Conservation (phyloP, 2,888 invertebrate genomes). For the Melangyna quadrimaculata region DNA sequence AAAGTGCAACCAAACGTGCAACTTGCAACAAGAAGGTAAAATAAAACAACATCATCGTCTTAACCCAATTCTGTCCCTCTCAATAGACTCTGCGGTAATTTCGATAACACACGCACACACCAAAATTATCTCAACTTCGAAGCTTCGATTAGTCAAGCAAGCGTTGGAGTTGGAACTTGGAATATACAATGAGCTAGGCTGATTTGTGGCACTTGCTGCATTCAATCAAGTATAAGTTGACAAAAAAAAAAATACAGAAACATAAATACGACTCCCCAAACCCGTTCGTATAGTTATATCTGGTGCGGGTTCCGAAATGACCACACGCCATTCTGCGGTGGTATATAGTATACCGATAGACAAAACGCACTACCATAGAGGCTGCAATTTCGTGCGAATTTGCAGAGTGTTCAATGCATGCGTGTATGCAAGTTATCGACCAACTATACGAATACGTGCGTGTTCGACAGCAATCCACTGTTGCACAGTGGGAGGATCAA, state of each 20-base stretch:
- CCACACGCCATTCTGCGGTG: conserved; percentile 24
- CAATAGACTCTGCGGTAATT: conserved; percentile 63
- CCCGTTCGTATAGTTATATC: conserved; percentile 58
- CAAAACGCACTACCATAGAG: conserved; percentile 42
- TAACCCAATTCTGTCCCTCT: conserved; percentile 71
- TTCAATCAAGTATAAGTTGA: conserved; percentile 54
- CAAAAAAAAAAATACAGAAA: conserved; percentile 15
- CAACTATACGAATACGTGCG: conserved; percentile 35
- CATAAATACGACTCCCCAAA: conserved; percentile 31
- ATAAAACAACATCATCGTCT: conserved; percentile 30
- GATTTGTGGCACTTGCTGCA: conserved; percentile 53
- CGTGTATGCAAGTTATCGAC: conserved; percentile 40
- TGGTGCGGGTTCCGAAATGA: conserved; percentile 31
- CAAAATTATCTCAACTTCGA: conserved; percentile 4
- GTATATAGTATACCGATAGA: conserved; percentile 15
- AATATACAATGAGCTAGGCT: background rate
- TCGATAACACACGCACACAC: conserved; percentile 55
- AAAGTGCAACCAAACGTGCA: conserved; percentile 26
- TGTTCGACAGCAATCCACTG: conserved; percentile 39
- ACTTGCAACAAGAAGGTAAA: conserved; percentile 2
- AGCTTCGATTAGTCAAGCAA: conserved; percentile 62
- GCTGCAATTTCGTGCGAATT: conserved; percentile 34
- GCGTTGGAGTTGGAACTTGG: conserved; percentile 58
- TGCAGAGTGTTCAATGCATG: conserved; percentile 8
- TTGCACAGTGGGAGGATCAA: background rate